These are phyloP conservation scores for Spodoptera litura DNA, from an alignment of 1,140 invertebrate genomes.

Conservation along the genomic window DNA sequence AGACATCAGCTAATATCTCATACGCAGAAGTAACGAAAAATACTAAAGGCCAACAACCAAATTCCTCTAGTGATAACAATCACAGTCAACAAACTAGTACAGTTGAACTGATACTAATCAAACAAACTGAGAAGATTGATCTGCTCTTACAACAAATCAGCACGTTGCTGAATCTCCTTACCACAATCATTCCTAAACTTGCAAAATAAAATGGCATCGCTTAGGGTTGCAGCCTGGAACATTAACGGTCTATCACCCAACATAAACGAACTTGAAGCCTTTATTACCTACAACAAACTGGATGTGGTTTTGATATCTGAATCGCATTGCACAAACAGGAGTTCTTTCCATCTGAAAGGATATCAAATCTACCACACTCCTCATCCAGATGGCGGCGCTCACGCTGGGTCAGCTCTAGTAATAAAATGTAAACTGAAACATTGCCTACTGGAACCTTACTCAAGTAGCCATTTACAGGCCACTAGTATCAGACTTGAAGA, in stretches of 20 bases:
- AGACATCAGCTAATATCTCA: too few relatives aligned
- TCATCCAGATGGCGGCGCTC: neutral
- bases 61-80: neutral
- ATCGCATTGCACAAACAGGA: neutral
- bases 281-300: slow-evolving; percentile 3
- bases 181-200: neutral
- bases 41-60: too few relatives aligned
- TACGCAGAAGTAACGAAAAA: too few relatives aligned
- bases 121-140: slow-evolving; percentile 33
- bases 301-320: slow-evolving; percentile 12
- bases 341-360: neutral
- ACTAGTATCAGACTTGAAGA: slow-evolving; percentile 2
- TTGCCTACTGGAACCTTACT: neutral
- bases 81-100: slow-evolving; percentile 2
- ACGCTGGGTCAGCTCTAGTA: slow-evolving; percentile 1
- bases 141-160: slow-evolving; percentile 9
- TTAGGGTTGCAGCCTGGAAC: slow-evolving; percentile 14
- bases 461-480: slow-evolving; percentile 1
- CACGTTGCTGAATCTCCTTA: neutral
- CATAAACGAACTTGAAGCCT: slow-evolving; percentile 12
- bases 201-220: slow-evolving; percentile 7
- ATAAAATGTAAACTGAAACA: slow-evolving; percentile 3
- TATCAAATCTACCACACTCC: neutral
- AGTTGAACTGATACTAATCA: neutral
- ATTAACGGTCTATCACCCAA: slow-evolving; percentile 18